Base-by-base conservation (phyloP, 1,140 invertebrate genomes). In the Maniola jurtina region DNA sequence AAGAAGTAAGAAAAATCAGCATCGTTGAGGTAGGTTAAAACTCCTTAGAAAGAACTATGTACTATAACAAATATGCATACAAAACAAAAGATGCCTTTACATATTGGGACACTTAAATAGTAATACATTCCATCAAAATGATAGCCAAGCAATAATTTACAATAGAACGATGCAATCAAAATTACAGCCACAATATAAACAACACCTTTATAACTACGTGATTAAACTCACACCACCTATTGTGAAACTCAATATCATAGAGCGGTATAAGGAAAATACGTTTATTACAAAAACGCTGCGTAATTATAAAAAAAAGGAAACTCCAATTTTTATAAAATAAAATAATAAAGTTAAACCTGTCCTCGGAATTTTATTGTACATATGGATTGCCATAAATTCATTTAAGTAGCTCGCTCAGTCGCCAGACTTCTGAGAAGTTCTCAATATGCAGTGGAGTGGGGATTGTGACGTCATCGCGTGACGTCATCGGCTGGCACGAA, bases 401-500 rank as follows among this genome's bases (percentile, higher is more conserved):
- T 68, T 63, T 59, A 68, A 72, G 64, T 72, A 70, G 72, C 66
- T 65, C 75, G 70, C 68, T 65, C 77, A 67, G 70, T 70, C 72
- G 73, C 71, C 71, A 70, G 58, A 81, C 72, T 86, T 83, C 81
- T 73, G 70, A 77, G 82, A 84, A 86, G 68, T 78, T 70, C 72
- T 75, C 69, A 72, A 73, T 70, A 69, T 64, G 40, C 56, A 66
- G 35, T 61, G 56, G 48, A 63, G 52, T 59, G 62, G 45, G 66
- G 40, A 57, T 36, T 8, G 62, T 83, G 78, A 83, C 82, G 82
- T 84, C 80, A 84, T 70, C 25, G 15, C 16, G 70, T 85, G 84
- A 85, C 84, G 83, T 83, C 76, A 87, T 74, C 66, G 56, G 38
- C 55, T 82, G 75, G 68, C 65, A 73, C 77, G 70, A 84, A 68